These are phyloP conservation scores for Atherinomorus stipes DNA, from an alignment of 2,113 vertebrate genomes.

Conservation along the genomic window DNA sequence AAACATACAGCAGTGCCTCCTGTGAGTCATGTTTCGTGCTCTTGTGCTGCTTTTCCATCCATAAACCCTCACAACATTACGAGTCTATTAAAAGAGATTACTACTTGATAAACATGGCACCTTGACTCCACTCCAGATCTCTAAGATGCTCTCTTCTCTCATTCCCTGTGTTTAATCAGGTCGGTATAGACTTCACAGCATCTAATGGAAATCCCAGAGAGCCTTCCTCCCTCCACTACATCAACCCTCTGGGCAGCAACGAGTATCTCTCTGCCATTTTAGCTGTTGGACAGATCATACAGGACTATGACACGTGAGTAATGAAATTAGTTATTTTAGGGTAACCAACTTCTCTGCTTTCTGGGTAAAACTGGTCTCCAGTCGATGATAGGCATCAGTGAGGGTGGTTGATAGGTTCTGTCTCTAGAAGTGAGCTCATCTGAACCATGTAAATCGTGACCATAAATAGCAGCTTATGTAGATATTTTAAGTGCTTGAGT, in stretches of 20 bases:
- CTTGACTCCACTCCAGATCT: neutral
- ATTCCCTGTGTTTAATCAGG: conserved; percentile 77
- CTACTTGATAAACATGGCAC: neutral
- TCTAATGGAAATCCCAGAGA: conserved; percentile 96
- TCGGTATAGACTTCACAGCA: conserved; percentile 98
- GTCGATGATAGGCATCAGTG: neutral
- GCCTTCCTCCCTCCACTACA: conserved; percentile 95
- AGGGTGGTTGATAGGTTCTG: neutral
- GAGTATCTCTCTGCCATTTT: conserved; percentile 96
- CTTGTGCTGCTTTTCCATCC: neutral
- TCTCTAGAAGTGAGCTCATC: too few relatives aligned
- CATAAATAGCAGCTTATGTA: neutral
- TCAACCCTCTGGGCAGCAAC: conserved; percentile 96
- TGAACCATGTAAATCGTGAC: neutral
- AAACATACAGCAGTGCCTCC: too few relatives aligned
- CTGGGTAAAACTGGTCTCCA: too few relatives aligned
- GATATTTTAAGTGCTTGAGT: neutral
- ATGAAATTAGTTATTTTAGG: neutral
- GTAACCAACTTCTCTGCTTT: neutral
- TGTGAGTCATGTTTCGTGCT: neutral
- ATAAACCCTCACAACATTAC: neutral
- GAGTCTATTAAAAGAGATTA: too few relatives aligned
- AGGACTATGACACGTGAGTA: conserved; percentile 97
- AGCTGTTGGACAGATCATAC: conserved; percentile 98
- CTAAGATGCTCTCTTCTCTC: neutral